Evolutionary conservation across 2,888 invertebrate species (phyloP).

Genomic region (Leucozona laternaria): DNA sequence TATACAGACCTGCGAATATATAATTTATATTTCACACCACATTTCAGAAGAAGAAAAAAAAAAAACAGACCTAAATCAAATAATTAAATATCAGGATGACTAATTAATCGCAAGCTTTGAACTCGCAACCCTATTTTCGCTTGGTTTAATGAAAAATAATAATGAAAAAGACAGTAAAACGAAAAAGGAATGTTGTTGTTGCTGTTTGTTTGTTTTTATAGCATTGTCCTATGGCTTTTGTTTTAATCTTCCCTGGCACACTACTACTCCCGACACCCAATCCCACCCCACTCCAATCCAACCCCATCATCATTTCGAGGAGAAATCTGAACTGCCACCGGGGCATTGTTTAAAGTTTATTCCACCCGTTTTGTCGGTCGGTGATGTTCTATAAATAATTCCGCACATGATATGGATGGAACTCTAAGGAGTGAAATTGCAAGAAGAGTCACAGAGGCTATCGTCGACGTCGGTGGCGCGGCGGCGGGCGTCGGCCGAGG

Average conservation of each 20-base stretch:
- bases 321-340: constrained; percentile 33
- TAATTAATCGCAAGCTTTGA: constrained; percentile 67
- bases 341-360: constrained; percentile 73
- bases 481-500: background rate
- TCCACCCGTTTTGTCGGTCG: constrained; percentile 60
- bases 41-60: background rate
- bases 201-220: constrained; percentile 7
- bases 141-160: constrained; percentile 28
- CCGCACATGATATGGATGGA: constrained; percentile 52
- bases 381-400: constrained; percentile 69
- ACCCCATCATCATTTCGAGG: background rate
- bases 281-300: background rate
- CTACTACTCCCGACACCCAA: no score
- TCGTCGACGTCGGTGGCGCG: background rate
- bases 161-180: constrained; percentile 34
- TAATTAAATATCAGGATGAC: constrained; percentile 56
- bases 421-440: constrained; percentile 10
- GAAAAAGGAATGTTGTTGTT: constrained; percentile 52
- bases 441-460: constrained; percentile 32
- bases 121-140: constrained; percentile 11
- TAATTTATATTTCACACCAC: constrained; percentile 55
- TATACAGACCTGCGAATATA: constrained; percentile 16
- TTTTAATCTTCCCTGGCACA: constrained; percentile 52
- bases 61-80: constrained; percentile 42
- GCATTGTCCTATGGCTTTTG: constrained; percentile 59